phyloP scores from a whole-genome alignment of 2,113 vertebrate genomes.

The Tapirus terrestris region DNA sequence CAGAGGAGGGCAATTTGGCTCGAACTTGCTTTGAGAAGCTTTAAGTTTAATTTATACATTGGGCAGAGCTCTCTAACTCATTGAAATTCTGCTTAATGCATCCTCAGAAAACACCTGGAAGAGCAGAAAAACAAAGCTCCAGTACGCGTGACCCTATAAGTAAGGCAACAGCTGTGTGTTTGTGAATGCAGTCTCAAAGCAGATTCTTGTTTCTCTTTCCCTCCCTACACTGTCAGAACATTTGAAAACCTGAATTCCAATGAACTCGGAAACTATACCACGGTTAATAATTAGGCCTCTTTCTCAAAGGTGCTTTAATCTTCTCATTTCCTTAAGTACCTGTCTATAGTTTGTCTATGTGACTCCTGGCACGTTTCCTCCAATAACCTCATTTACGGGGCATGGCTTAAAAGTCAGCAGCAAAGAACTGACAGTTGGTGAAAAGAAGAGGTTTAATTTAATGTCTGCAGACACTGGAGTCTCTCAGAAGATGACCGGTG shows the following conservation, averaged over 20 bases:
- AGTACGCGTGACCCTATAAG: background rate
- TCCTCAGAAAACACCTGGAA: slow-evolving; percentile 72
- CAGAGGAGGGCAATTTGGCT: slow-evolving; percentile 57
- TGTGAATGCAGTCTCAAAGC: background rate
- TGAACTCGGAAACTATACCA: slow-evolving; percentile 53
- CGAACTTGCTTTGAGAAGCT: slow-evolving; percentile 41
- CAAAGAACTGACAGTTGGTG: slow-evolving; percentile 54
- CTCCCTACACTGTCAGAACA: background rate
- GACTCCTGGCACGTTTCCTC: slow-evolving; percentile 56
- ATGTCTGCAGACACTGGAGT: slow-evolving; percentile 27
- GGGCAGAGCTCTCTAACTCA: slow-evolving; percentile 31
- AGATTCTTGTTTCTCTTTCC: slow-evolving; percentile 8
- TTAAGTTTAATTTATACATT: slow-evolving; percentile 69
- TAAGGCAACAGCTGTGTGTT: slow-evolving; percentile 52
- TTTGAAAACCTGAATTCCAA: slow-evolving; percentile 50
- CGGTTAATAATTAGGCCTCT: slow-evolving; percentile 34
- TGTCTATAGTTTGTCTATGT: slow-evolving; percentile 10
- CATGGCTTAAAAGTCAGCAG: slow-evolving; percentile 49
- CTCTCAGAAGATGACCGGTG: slow-evolving; percentile 55
- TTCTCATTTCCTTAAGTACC: slow-evolving; percentile 53
- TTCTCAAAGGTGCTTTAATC: slow-evolving; percentile 52
- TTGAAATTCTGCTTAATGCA: slow-evolving; percentile 70
- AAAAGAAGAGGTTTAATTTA: slow-evolving; percentile 65
- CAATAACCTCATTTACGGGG: slow-evolving; percentile 45
- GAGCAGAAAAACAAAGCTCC: background rate